Conservation (phyloP, 2,797 vertebrate genomes). For the Argya squamiceps region DNA sequence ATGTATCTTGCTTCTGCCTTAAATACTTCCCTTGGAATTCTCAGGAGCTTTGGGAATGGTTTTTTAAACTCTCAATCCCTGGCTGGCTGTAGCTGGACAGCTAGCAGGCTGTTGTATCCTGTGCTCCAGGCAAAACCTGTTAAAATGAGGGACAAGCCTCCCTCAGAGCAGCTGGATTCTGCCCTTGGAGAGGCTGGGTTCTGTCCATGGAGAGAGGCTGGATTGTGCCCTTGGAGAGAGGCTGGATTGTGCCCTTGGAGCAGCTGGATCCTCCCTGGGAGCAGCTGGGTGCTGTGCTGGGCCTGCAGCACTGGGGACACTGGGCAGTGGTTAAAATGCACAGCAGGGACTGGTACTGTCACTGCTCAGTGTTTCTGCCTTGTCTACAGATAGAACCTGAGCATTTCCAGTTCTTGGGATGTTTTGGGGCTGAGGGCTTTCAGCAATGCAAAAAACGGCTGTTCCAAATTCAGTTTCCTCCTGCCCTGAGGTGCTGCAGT, state of each 20-base stretch:
- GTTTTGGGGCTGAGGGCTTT: too few relatives aligned
- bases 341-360: background rate
- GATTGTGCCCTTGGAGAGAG: background rate
- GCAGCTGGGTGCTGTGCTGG: background rate
- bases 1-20: background rate
- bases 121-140: background rate
- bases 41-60: background rate
- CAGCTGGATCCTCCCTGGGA: too few relatives aligned
- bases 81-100: background rate
- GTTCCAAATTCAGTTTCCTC: background rate
- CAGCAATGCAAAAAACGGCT: background rate
- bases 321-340: background rate
- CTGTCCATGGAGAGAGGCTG: accelerated
- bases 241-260: background rate
- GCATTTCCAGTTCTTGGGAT: background rate
- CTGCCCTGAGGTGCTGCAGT: background rate
- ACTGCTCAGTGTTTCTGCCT: background rate
- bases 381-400: background rate
- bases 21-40: background rate
- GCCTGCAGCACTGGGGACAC: background rate
- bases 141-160: accelerated
- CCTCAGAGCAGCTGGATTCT: background rate
- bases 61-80: background rate
- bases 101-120: background rate
- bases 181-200: accelerated